Conservation (phyloP, 2,888 invertebrate genomes). For the Nineta flava region DNA sequence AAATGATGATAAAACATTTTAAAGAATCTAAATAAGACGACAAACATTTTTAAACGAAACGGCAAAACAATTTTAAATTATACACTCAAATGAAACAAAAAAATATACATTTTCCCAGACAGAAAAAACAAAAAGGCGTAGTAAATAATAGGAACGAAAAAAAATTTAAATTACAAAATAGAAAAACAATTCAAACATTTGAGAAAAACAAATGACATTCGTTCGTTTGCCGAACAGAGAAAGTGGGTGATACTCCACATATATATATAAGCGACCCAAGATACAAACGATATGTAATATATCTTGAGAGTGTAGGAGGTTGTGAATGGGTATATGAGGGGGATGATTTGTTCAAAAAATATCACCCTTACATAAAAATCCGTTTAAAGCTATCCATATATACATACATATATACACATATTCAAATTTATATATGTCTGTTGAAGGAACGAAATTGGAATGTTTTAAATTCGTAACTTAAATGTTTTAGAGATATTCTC, state of each 20-base stretch:
- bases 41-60: no score
- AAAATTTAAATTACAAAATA: neutral
- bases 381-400: neutral
- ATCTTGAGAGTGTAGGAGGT: no score
- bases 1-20: no score
- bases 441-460: constrained; percentile 21
- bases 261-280: neutral
- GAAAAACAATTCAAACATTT: neutral
- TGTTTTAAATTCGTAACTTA: constrained; percentile 23
- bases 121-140: no score
- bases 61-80: no score
- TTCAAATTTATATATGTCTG: neutral
- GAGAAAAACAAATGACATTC: neutral
- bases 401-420: neutral
- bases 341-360: neutral
- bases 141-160: no score
- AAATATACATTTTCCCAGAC: no score
- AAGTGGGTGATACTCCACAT: neutral
- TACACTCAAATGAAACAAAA: no score
- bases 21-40: no score
- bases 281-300: no score
- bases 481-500: no score
- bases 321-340: neutral
- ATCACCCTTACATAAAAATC: neutral
- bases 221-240: neutral